Conservation (phyloP, 2,797 vertebrate species). For the Poeciliopsis infans region DNA sequence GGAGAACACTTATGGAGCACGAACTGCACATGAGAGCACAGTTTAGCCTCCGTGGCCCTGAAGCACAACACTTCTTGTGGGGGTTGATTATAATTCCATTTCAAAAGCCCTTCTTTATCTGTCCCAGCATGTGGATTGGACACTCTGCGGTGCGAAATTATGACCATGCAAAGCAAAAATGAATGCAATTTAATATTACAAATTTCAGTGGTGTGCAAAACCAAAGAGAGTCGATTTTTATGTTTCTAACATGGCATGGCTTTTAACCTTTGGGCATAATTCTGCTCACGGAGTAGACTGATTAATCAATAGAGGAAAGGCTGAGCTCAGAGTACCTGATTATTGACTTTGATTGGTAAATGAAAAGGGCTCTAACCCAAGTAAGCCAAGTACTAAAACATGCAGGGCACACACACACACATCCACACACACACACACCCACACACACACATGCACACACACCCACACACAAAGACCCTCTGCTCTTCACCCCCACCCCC, state of each 20-base stretch:
- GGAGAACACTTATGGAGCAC: slow-evolving; percentile 47
- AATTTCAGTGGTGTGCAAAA: slow-evolving; percentile 22
- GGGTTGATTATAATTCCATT: slow-evolving; percentile 45
- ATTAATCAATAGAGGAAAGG: slow-evolving; percentile 51
- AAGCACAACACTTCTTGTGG: slow-evolving; percentile 31
- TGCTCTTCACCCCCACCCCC: too few relatives aligned
- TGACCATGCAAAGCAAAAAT: slow-evolving; percentile 8
- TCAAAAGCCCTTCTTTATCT: slow-evolving; percentile 32
- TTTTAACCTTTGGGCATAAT: slow-evolving; percentile 58
- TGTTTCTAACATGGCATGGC: slow-evolving; percentile 44
- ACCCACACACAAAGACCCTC: neutral
- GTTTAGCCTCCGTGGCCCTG: slow-evolving; percentile 31
- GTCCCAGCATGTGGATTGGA: neutral
- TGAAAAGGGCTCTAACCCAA: slow-evolving; percentile 25
- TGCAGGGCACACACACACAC: neutral
- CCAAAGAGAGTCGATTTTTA: slow-evolving; percentile 40
- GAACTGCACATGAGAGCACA: slow-evolving; percentile 49
- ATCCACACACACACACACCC: neutral
- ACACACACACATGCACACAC: neutral
- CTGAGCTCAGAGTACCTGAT: slow-evolving; percentile 19
- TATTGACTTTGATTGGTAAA: slow-evolving; percentile 49
- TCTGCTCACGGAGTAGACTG: slow-evolving; percentile 36
- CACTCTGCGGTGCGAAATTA: neutral
- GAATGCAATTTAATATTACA: slow-evolving; percentile 21
- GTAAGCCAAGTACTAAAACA: neutral